These are phyloP conservation scores for Stenoptilia bipunctidactyla DNA, from an alignment of 2,888 invertebrate genomes.

Conservation along the genomic window DNA sequence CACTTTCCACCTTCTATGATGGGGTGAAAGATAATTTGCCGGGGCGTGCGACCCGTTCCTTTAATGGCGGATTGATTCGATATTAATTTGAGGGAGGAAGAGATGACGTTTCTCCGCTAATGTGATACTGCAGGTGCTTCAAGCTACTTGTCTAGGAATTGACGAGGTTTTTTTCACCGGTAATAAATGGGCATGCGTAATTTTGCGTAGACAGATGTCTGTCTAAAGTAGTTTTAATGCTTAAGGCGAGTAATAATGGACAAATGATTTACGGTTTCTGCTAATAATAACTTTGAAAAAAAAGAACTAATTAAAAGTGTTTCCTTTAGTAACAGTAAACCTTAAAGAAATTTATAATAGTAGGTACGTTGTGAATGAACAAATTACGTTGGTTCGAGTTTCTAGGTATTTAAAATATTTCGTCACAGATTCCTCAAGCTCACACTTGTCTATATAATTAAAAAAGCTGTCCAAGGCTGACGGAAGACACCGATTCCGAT, in stretches of 20 bases:
- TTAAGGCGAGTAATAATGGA: neutral
- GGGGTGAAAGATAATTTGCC: conserved; percentile 63
- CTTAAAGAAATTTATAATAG: no score
- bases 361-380: no score
- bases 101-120: conserved; percentile 33
- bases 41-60: conserved; percentile 61
- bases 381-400: no score
- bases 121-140: conserved; percentile 24
- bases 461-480: conserved; percentile 10
- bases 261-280: neutral
- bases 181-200: conserved; percentile 15
- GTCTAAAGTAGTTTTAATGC: neutral
- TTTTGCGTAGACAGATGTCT: conserved; percentile 1
- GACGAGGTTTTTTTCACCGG: conserved; percentile 29
- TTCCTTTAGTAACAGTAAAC: no score
- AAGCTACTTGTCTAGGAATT: conserved; percentile 30
- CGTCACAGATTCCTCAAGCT: no score
- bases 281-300: neutral
- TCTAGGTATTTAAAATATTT: no score
- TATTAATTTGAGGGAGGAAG: conserved; percentile 59
- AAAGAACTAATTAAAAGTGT: no score
- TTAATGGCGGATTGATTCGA: conserved; percentile 66
- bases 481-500: conserved; percentile 12
- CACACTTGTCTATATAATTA: no score
- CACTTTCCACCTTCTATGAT: conserved; percentile 62